Evolutionary conservation across 2,797 vertebrate genomes (phyloP).

Genomic region (Garrulus glandarius): DNA sequence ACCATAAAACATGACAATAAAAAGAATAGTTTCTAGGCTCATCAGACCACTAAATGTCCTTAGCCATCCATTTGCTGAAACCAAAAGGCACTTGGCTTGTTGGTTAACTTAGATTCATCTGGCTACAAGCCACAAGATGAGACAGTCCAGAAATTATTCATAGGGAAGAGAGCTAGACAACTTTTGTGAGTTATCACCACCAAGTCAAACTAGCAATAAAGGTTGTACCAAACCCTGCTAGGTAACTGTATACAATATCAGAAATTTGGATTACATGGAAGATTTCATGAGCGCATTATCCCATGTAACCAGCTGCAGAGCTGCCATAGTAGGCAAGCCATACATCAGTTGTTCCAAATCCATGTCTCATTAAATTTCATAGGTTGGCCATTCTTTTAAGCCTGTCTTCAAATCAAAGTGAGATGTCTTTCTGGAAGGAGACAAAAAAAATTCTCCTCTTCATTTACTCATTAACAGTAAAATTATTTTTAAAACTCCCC

Average conservation of each 20-base stretch:
- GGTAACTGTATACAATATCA: not conserved
- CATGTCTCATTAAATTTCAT: not conserved
- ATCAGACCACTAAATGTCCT: not conserved
- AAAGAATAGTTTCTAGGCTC: not conserved
- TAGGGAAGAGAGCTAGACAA: not conserved
- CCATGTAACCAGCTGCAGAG: not conserved
- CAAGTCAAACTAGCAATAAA: not conserved
- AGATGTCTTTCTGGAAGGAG: not conserved
- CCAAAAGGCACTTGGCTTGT: not conserved
- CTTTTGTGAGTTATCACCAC: not conserved
- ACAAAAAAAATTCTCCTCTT: not conserved
- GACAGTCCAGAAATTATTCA: not conserved
- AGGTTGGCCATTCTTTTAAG: not conserved
- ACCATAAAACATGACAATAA: not conserved
- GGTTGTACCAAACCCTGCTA: not conserved
- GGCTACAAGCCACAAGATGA: not conserved
- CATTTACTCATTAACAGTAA: not conserved
- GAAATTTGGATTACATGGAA: not conserved
- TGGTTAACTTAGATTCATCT: not conserved
- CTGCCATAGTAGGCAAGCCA: not conserved
- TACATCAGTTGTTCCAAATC: not conserved
- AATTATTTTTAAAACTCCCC: not conserved
- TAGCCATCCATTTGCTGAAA: not conserved
- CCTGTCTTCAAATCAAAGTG: not conserved
- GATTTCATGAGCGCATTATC: not conserved